Base-by-base conservation (phyloP, 1,140 invertebrate species). In the Venturia canescens region DNA sequence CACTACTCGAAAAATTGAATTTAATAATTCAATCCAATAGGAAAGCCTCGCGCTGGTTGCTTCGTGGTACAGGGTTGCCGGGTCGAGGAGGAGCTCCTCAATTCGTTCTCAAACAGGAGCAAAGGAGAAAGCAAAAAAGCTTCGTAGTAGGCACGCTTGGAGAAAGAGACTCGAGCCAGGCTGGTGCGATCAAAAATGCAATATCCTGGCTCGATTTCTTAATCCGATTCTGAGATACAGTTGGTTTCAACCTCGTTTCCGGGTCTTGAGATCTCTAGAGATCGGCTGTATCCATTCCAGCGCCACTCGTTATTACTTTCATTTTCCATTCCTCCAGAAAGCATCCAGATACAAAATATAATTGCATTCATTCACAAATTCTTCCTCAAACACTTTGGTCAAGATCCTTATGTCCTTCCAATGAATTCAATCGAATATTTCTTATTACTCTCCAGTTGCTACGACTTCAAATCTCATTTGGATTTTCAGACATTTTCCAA, bases 1-100 rank as follows among this genome's bases (percentile, higher is more conserved):
- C 88, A 90, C 90, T 91, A 91, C 90, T 92, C 88, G 90, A 92
- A 92, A 91, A 91, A 92, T 92, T 92, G 90, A 92, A 92, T 92
- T 92, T 91, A 92, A 92, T 92, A 91, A 92, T 92, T 91, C 90
- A 92, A 86, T 87, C 86, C 87, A 90, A 90, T 89, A 90, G 88
- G 85, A 90, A 91, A 89, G 84, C 2, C 85, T 87, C 85, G 81
- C 81, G 48, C 50, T 53, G 50, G 16, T 53, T 53, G 16, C 50
- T 53, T 7, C 38, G 7, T 13, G 38, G 50, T n/a, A 21, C 80
- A 50, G 71, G 78, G 81, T 63, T 82, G 83, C 78, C 80, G 50
- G 69, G 83, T 83, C 29, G 26, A 16, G 23, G 1, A 23, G 48
- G 71, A 34, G 85, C 85, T 82, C 84, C 84, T 81, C 84, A 82